Evolutionary conservation across 2,113 vertebrate species (phyloP), one percentile per base, ranked within the genome.

Genomic region (Chaetorhynchus papuensis): DNA sequence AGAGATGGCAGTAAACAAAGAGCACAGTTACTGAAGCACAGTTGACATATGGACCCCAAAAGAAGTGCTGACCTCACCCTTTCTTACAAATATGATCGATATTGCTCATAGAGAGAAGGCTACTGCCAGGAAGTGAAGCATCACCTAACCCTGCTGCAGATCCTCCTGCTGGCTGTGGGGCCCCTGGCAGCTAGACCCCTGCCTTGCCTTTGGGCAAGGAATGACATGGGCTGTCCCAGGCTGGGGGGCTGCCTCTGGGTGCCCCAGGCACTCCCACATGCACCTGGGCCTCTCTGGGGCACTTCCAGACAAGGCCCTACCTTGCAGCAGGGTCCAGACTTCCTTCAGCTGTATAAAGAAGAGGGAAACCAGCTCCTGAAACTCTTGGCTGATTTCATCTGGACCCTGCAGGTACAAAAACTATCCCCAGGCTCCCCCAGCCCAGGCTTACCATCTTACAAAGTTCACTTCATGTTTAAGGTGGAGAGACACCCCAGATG

Each of bases 241-340:
- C 41, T 47, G 15, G 6, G 17, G 37, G 8, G 4, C 49, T 53
- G 47, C 22, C 61, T 71, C 52, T 56, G 52, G 13, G 11, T 45
- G 20, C 18, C 22, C 8, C 17, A 1, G 1, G n/a, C n/a, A 28
- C 9, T 15, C 21, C 4, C 4, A 15, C 44, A 47, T 1, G 1
- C 10, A 52, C 26, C 35, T 57, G 24, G 5, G 15, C 65, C 23
- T 42, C 30, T 65, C 24, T 33, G 13, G 22, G 39, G 15, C 28
- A 70, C 3, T 3, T 66, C 28, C 47, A 70, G 47, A 20, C 15
- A 49, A 74, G 26, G 59, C 27, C 21, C 13, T 75, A 11, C 8
- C 42, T 33, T 86, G 42, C 5, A 7, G 17, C 4, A 2, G 6
- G 23, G 8, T 90, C 30, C 41, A 47, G 39, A 16, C 20, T 72